phyloP scores from a whole-genome alignment of 2,113 vertebrate genomes.

The Bambusicola thoracicus region DNA sequence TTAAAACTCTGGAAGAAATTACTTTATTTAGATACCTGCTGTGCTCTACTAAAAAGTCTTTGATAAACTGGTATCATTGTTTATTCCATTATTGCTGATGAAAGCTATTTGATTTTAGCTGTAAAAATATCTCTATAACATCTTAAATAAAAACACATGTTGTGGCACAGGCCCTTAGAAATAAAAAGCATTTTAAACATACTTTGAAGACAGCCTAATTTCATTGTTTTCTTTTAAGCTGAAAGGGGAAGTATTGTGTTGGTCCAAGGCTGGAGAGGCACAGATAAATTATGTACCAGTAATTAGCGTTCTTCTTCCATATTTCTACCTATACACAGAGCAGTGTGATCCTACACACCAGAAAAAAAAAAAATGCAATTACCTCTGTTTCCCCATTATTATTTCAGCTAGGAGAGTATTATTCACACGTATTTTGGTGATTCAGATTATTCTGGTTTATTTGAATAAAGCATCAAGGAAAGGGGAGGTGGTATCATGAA shows the following conservation, averaged over 20 bases:
- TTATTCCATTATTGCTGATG: constrained; percentile 63
- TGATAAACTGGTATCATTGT: constrained; percentile 61
- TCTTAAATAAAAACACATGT: constrained; percentile 58
- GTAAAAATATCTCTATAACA: constrained; percentile 56
- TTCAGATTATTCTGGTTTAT: neutral
- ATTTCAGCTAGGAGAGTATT: neutral
- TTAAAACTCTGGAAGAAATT: constrained; percentile 21
- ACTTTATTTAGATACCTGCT: constrained; percentile 56
- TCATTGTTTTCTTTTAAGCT: constrained; percentile 47
- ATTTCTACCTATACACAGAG: neutral
- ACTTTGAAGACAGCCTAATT: constrained; percentile 59
- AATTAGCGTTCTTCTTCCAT: neutral
- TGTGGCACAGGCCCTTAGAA: constrained; percentile 40
- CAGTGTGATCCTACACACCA: neutral
- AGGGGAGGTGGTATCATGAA: neutral
- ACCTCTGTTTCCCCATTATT: neutral
- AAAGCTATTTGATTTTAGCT: constrained; percentile 63
- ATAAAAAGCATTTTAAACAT: constrained; percentile 59
- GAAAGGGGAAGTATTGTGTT: constrained; percentile 3
- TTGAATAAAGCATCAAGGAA: neutral
- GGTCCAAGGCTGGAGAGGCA: neutral
- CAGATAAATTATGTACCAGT: neutral
- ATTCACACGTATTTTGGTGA: neutral
- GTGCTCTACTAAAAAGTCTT: constrained; percentile 16
- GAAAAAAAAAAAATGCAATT: neutral